Evolutionary conservation across 2,888 invertebrate genomes (phyloP), one percentile per base, ranked within the genome.

Genomic region (Troides oblongomaculatus): DNA sequence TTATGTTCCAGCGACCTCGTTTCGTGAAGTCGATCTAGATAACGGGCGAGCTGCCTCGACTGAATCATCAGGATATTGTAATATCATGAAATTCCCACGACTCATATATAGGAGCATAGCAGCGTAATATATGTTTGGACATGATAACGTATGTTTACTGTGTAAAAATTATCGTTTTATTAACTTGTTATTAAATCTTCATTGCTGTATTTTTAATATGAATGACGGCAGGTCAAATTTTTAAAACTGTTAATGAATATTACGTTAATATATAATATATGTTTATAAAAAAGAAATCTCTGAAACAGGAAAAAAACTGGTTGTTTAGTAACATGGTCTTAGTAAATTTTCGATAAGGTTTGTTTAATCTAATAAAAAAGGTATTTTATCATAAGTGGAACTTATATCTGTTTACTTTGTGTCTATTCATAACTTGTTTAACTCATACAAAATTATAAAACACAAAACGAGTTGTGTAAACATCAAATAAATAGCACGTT

Each of bases 1-100:
- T 53, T n/a, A 53, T 8, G 72, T 68, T 72, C 71, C 64, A 56
- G 64, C 74, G 78, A 74, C 78, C 78, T 74, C 72, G 73, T 78
- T 82, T 78, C 76, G 77, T 76, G 77, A 71, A 66, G 67, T 72
- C 72, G 73, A 77, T 77, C 74, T 36, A 58, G 65, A 69, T 66
- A 69, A 56, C 18, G 43, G n/a, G 69, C 65, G 46, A 73, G 74
- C 75, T 77, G 79, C 80, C 77, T 78, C 74, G 61, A 65, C 74
- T 82, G 82, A 81, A 72, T 83, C 82, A 83, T 71, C 69, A 72
- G 74, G 75, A 72, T 73, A 74, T 58, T 65, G 67, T 63, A 65
- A 50, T 74, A 77, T 74, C 74, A 39, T n/a, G 23, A 66, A 70
- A 69, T 76, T 76, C 75, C 69, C 76, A 77, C 74, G 76, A 65